Percentiles rank a stretch among this genome's conserved stretches.
These are phyloP conservation scores for Eptatretus atami DNA, from an alignment of 2,797 vertebrate species.

Conservation along the genomic window DNA sequence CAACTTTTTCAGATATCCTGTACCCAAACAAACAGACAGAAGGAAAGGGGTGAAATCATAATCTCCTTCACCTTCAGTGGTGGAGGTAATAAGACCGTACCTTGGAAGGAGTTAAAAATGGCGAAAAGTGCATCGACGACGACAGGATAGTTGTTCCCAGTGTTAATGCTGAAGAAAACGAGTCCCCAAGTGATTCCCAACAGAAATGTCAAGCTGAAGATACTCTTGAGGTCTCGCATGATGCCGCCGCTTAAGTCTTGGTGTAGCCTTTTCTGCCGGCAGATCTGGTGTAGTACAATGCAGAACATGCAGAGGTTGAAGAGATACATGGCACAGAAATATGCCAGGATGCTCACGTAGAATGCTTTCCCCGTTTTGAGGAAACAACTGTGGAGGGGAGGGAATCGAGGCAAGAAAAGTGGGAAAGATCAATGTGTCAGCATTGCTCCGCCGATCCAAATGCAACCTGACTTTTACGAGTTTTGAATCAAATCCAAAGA, in stretches of 20 bases:
- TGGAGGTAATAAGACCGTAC: no score
- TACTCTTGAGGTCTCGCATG: constrained; percentile 39
- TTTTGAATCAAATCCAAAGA: no score
- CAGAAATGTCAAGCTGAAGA: constrained; percentile 39
- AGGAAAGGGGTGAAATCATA: no score
- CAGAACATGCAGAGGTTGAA: constrained; percentile 52
- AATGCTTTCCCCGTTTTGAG: constrained; percentile 32
- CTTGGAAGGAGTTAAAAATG: constrained; percentile 28
- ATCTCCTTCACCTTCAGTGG: no score
- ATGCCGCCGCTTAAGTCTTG: constrained; percentile 40
- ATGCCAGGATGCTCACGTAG: constrained; percentile 57
- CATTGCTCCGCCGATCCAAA: no score
- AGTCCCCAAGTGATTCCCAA: constrained; percentile 86
- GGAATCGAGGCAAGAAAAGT: neutral
- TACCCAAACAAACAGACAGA: no score
- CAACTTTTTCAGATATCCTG: no score
- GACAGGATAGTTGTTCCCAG: no score
- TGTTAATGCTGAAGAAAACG: constrained; percentile 36
- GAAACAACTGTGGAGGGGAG: constrained; percentile 38
- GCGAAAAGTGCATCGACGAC: constrained; percentile 33
- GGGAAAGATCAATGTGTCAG: no score
- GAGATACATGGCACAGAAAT: constrained; percentile 41
- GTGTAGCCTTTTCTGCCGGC: constrained; percentile 61
- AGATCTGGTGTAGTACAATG: constrained; percentile 53
- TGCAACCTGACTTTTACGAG: no score